Evolutionary conservation across 2,113 vertebrate species (phyloP).

Genomic region (Pardalotus punctatus): DNA sequence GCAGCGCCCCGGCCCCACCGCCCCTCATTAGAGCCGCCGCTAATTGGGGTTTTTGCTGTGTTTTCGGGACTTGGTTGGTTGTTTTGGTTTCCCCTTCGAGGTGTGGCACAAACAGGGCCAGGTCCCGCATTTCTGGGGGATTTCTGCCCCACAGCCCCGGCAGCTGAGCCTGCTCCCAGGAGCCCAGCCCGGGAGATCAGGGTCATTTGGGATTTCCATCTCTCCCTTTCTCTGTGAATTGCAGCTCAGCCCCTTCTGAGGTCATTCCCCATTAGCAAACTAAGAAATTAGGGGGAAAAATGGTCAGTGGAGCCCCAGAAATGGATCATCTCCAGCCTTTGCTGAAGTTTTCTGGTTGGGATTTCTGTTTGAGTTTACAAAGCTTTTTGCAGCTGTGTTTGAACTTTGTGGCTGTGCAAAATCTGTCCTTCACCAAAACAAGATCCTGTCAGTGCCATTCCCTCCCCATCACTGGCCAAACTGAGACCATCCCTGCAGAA

Average conservation of each 20-base stretch:
- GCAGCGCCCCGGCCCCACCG: neutral
- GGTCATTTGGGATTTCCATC: fast-evolving
- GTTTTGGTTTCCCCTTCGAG: neutral
- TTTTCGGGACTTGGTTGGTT: neutral
- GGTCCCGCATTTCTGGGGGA: fast-evolving
- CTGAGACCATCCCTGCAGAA: neutral
- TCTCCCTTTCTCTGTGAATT: fast-evolving
- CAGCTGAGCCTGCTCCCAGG: fast-evolving
- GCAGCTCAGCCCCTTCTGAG: neutral
- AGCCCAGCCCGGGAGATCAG: fast-evolving
- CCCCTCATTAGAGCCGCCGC: neutral
- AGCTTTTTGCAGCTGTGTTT: neutral
- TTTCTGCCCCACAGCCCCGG: neutral
- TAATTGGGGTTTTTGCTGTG: neutral
- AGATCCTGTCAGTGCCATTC: neutral
- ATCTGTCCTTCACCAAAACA: neutral
- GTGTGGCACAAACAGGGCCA: fast-evolving
- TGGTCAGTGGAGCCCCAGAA: neutral
- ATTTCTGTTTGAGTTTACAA: neutral
- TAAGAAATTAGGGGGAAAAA: neutral
- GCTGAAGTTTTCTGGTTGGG: neutral
- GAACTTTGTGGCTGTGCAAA: neutral
- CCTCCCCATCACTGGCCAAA: neutral
- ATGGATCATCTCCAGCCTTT: neutral
- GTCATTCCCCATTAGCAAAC: fast-evolving